Evolutionary conservation across 2,888 invertebrate genomes (phyloP).

Genomic region (Synanthedon formicaeformis): DNA sequence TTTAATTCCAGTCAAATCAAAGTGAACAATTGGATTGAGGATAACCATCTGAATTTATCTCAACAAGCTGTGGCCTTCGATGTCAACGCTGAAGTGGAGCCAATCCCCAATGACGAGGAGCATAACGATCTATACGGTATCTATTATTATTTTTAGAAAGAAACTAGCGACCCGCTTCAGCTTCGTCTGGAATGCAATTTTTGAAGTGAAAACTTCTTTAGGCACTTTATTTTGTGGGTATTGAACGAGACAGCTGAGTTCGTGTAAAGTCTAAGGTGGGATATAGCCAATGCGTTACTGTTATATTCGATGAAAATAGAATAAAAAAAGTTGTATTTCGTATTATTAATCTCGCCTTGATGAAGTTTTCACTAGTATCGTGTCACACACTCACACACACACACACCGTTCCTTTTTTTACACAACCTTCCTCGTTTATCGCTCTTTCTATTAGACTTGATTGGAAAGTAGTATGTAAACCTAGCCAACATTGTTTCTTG

Average conservation of each 20-base stretch:
- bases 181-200: slow-evolving; percentile 2
- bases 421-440: no score
- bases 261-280: no score
- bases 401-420: background rate
- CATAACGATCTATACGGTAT: slow-evolving; percentile 54
- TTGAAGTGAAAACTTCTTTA: background rate
- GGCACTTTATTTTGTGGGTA: no score
- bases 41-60: slow-evolving; percentile 53
- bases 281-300: no score
- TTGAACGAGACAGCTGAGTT: no score
- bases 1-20: slow-evolving; percentile 26
- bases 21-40: slow-evolving; percentile 54
- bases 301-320: no score
- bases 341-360: no score
- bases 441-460: no score
- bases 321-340: no score
- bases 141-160: background rate
- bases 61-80: slow-evolving; percentile 74
- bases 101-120: slow-evolving; percentile 59
- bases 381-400: background rate
- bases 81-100: slow-evolving; percentile 73
- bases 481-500: no score
- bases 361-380: background rate
- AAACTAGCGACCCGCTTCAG: no score
- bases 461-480: no score